Evolutionary conservation across 2,888 invertebrate species (phyloP).

Genomic region (Xestia c-nigrum): DNA sequence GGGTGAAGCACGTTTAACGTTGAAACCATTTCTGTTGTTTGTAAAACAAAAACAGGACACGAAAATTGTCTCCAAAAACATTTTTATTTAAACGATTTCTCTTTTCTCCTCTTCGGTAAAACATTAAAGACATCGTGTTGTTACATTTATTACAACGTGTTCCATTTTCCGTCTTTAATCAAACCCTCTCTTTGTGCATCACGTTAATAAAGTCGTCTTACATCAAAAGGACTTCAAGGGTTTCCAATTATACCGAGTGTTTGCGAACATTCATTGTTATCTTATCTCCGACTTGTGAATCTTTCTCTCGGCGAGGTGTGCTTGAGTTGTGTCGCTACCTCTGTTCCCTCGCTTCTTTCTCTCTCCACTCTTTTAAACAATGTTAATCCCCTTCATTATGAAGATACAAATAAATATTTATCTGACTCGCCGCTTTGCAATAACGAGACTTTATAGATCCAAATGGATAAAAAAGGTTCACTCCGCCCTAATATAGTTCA

Average conservation of each 20-base stretch:
- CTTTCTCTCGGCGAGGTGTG: conserved; percentile 64
- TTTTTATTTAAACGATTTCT: conserved; percentile 22
- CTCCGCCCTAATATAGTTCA: conserved; percentile 51
- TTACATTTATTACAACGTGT: conserved; percentile 39
- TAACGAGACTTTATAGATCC: conserved; percentile 51
- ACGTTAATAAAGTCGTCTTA: conserved; percentile 67
- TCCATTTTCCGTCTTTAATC: conserved; percentile 60
- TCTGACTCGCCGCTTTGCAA: conserved; percentile 40
- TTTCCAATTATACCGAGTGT: conserved; percentile 70
- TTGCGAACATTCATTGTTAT: conserved; percentile 72
- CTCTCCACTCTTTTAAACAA: conserved; percentile 45
- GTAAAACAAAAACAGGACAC: conserved; percentile 31
- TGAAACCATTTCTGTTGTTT: conserved; percentile 31
- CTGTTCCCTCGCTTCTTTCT: conserved; percentile 56
- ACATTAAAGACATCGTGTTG: conserved; percentile 24
- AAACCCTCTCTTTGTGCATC: conserved; percentile 70
- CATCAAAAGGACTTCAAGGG: conserved; percentile 70
- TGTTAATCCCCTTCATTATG: conserved; percentile 55
- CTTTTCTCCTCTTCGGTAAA: conserved; percentile 28
- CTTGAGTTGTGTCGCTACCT: conserved; percentile 63
- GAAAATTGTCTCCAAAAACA: conserved; percentile 36
- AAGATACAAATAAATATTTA: conserved; percentile 56
- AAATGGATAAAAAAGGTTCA: conserved; percentile 58
- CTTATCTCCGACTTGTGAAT: conserved; percentile 70
- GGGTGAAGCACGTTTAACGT: conserved; percentile 30